Percentiles rank a stretch among this genome's conserved stretches.
Evolutionary conservation across 1,140 invertebrate genomes (phyloP).

Genomic region (Gerris buenoi): DNA sequence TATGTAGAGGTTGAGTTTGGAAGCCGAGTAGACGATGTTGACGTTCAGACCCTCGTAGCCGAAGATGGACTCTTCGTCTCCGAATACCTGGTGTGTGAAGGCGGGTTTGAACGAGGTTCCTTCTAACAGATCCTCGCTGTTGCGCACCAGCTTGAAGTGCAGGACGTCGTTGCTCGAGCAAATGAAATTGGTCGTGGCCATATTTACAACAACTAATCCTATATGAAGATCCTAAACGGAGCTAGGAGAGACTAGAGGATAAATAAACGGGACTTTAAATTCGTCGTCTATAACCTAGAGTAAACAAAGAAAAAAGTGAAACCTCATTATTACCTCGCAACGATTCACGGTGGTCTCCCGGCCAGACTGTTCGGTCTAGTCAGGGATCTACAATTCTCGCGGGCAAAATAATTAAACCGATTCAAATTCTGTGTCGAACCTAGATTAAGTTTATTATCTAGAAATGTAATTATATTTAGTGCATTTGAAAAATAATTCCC

Average conservation of each 20-base stretch:
- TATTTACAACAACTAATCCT: background rate
- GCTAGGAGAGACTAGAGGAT: background rate
- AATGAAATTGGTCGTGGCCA: background rate
- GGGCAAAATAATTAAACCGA: too few species aligned
- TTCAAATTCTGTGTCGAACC: too few species aligned
- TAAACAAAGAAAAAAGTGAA: background rate
- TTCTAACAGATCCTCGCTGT: background rate
- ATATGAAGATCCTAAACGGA: background rate
- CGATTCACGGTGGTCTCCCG: too few species aligned
- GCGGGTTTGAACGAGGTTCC: background rate
- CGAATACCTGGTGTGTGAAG: background rate
- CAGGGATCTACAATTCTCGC: too few species aligned
- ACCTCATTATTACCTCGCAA: background rate
- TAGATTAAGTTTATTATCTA: too few species aligned
- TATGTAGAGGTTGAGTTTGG: background rate
- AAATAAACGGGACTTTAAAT: background rate
- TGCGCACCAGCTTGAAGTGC: background rate
- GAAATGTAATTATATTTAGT: too few species aligned
- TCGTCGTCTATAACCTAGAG: background rate
- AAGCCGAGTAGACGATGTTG: background rate
- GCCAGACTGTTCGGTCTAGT: too few species aligned
- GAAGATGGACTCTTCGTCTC: background rate
- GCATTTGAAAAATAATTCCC: too few species aligned
- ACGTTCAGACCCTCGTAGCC: background rate
- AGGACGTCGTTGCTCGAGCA: background rate